Percentiles rank a stretch among this genome's conserved stretches.
These are phyloP conservation scores for Pantelozetes paolii DNA, from an alignment of 2,888 invertebrate genomes.

Conservation along the genomic window DNA sequence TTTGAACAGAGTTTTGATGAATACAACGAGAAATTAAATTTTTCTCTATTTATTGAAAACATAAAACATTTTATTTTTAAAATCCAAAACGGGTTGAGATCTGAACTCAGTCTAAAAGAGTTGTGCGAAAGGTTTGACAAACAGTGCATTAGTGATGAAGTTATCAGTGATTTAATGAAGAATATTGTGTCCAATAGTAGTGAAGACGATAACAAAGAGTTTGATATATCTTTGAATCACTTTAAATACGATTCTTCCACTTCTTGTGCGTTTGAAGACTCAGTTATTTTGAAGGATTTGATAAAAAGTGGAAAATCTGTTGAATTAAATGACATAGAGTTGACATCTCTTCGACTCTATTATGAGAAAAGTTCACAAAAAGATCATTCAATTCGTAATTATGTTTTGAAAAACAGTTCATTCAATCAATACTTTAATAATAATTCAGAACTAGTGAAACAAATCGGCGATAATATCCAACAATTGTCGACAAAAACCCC, in stretches of 20 bases:
- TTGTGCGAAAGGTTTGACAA: background rate
- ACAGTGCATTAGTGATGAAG: background rate
- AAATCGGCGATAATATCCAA: background rate
- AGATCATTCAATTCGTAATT: conserved; percentile 23
- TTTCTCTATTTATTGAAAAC: background rate
- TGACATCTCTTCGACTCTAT: conserved; percentile 24
- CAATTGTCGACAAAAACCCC: background rate
- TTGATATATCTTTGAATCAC: conserved; percentile 6
- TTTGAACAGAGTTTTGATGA: background rate
- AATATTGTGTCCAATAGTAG: conserved; percentile 1
- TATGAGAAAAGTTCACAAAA: conserved; percentile 14
- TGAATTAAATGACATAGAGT: background rate
- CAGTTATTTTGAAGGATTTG: background rate
- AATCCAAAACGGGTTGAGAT: conserved; percentile 1
- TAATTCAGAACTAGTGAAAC: background rate
- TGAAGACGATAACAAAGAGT: background rate
- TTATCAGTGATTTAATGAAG: background rate
- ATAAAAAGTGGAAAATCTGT: background rate
- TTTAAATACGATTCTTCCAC: conserved; percentile 17
- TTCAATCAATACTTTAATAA: background rate
- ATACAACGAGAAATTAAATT: background rate
- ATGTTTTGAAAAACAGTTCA: background rate
- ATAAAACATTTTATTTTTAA: conserved; percentile 1
- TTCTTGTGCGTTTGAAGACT: conserved; percentile 2
- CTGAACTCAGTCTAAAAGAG: background rate